These are phyloP conservation scores for Tipula confusa DNA, from an alignment of 2,888 invertebrate species.

Conservation along the genomic window DNA sequence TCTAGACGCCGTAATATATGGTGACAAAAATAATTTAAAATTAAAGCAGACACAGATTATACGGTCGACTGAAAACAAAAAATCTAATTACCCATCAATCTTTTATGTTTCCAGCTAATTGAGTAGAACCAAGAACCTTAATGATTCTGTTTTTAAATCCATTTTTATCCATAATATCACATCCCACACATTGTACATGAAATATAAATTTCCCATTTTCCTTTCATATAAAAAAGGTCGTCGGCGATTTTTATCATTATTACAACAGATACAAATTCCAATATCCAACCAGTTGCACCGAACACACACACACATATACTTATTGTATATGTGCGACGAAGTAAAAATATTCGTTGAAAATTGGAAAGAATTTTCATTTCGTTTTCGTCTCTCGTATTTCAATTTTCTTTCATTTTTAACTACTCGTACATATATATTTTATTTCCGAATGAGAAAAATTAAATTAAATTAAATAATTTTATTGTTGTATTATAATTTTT, in stretches of 20 bases:
- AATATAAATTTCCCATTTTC: not conserved
- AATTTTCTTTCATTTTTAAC: not conserved
- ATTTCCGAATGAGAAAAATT: too few species aligned
- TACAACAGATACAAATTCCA: not conserved
- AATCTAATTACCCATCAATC: not conserved
- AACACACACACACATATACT: not conserved
- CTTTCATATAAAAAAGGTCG: not conserved
- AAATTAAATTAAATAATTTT: not conserved
- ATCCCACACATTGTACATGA: not conserved
- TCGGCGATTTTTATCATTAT: not conserved
- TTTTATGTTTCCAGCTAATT: not conserved
- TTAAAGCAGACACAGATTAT: not conserved
- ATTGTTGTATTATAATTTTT: not conserved
- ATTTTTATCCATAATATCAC: not conserved
- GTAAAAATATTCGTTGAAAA: not conserved
- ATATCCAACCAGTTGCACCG: not conserved
- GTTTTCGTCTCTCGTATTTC: not conserved
- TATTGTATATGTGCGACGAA: too few species aligned
- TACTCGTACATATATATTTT: too few species aligned
- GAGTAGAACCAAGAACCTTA: not conserved
- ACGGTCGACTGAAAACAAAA: not conserved
- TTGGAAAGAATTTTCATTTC: not conserved
- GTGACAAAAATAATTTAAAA: not conserved
- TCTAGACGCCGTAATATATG: not conserved
- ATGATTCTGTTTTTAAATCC: not conserved